phyloP scores from a whole-genome alignment of 2,797 vertebrate genomes.

The Propithecus deckenii region DNA sequence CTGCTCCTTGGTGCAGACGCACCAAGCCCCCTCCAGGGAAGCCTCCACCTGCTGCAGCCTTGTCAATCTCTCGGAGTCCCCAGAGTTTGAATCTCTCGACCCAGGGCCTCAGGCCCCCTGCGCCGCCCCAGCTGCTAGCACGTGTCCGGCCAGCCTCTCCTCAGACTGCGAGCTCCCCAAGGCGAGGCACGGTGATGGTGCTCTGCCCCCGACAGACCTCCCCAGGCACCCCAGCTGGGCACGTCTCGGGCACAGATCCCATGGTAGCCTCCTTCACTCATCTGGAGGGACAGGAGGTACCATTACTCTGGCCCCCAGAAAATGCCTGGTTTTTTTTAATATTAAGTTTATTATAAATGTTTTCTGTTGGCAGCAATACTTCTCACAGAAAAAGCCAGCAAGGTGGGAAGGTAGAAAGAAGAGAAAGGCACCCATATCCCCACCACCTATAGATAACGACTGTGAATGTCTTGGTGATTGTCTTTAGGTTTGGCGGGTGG shows the following conservation, averaged over 20 bases:
- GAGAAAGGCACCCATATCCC: neutral
- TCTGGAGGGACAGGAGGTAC: neutral
- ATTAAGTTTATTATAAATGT: neutral
- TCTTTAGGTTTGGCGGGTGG: neutral
- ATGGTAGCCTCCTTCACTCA: neutral
- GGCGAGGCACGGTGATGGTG: neutral
- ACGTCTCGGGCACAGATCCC: neutral
- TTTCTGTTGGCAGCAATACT: neutral
- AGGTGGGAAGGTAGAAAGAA: neutral
- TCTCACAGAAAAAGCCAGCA: neutral
- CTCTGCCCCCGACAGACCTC: neutral
- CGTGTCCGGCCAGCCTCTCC: neutral
- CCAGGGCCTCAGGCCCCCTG: neutral
- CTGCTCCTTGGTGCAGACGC: neutral
- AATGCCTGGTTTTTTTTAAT: neutral
- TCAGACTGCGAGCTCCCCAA: too few species aligned
- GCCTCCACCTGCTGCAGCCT: neutral
- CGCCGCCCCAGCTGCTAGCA: accelerated
- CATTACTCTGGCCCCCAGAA: neutral
- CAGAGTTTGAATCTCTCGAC: neutral
- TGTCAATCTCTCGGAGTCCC: neutral
- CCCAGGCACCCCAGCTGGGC: accelerated
- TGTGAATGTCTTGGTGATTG: neutral
- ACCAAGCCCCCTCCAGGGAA: neutral
- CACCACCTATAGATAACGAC: neutral